Evolutionary conservation across 2,888 invertebrate species (phyloP).

Genomic region (Nemotelus nigrinus): DNA sequence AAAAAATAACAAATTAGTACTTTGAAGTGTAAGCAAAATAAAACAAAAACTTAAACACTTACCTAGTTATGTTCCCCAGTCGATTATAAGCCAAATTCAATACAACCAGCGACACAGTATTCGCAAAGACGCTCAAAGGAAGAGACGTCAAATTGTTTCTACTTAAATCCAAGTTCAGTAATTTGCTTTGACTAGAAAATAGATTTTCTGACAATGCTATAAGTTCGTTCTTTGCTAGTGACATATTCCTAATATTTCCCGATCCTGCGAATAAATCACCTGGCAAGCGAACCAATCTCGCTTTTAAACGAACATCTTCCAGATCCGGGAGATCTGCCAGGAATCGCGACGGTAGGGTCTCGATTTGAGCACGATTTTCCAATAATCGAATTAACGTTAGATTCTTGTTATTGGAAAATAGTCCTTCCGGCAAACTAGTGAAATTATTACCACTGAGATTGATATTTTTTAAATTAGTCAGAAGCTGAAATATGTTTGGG

Average conservation of each 20-base stretch:
- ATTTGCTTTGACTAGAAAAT: constrained; percentile 71
- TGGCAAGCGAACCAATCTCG: constrained; percentile 70
- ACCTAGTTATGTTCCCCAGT: constrained; percentile 70
- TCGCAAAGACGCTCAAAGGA: constrained; percentile 70
- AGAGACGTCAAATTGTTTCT: constrained; percentile 72
- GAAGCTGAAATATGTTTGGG: constrained; percentile 70
- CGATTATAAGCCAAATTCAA: constrained; percentile 75
- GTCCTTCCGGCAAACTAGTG: constrained; percentile 69
- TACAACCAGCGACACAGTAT: constrained; percentile 68
- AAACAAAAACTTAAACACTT: constrained; percentile 57
- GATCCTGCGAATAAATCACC: constrained; percentile 73
- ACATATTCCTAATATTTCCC: constrained; percentile 69
- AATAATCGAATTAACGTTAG: constrained; percentile 68
- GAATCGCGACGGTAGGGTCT: constrained; percentile 69
- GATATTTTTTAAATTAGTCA: constrained; percentile 71
- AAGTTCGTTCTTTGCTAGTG: constrained; percentile 70
- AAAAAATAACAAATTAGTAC: too few species aligned
- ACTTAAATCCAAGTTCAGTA: constrained; percentile 73
- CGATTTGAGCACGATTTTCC: constrained; percentile 70
- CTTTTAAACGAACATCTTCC: constrained; percentile 68
- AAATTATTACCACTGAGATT: constrained; percentile 77
- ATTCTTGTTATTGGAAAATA: constrained; percentile 69
- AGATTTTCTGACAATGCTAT: constrained; percentile 69
- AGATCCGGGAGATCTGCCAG: constrained; percentile 71
- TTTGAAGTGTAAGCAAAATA: too few species aligned